These are phyloP conservation scores for Cantharis nigra DNA, from an alignment of 2,888 invertebrate genomes.

Conservation along the genomic window DNA sequence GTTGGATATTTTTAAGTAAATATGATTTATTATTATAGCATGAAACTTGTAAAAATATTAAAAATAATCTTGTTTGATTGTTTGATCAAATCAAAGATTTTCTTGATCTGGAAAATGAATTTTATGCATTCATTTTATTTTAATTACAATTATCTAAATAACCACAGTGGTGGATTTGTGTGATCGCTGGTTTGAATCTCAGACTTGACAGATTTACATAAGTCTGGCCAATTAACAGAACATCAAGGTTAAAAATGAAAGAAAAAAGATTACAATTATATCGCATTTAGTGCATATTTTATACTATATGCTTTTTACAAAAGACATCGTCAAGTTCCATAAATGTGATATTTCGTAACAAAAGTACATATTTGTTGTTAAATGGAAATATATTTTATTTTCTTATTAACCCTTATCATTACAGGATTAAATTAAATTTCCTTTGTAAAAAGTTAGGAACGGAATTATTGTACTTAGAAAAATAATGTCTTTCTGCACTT, in stretches of 20 bases:
- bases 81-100: too few relatives aligned
- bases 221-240: too few relatives aligned
- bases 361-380: neutral
- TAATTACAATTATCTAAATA: too few relatives aligned
- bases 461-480: neutral
- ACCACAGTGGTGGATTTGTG: too few relatives aligned
- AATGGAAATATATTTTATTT: too few relatives aligned
- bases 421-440: too few relatives aligned
- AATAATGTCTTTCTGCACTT: neutral
- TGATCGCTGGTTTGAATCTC: too few relatives aligned
- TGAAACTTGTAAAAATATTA: neutral
- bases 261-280: neutral
- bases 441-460: neutral
- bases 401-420: too few relatives aligned
- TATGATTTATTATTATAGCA: neutral
- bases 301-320: neutral
- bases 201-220: too few relatives aligned
- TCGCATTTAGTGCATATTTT: too few relatives aligned
- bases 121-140: neutral
- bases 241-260: too few relatives aligned
- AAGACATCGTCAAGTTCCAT: neutral
- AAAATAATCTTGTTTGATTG: too few relatives aligned
- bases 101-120: neutral
- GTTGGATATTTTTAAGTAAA: neutral
- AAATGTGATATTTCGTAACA: neutral